Base-by-base conservation (phyloP, 2,797 vertebrate species). In the Silurus aristotelis region DNA sequence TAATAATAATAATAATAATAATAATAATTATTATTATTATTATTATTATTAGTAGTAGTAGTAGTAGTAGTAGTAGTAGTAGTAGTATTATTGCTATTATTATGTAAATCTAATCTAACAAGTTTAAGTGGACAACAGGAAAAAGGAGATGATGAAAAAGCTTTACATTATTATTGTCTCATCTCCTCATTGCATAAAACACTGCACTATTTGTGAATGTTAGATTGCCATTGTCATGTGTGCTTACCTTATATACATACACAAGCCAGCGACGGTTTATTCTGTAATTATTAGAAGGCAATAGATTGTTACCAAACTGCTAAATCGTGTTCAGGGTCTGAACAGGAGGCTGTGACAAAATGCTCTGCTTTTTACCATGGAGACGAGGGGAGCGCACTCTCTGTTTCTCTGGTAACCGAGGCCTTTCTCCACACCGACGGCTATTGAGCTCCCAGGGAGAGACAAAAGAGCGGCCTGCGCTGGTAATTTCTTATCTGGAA, bases 351-450 rank as follows among this genome's bases (percentile, higher is more conserved):
- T 95, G 94, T 93, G 92, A 95, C 95, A 96, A 96, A 96, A 96
- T 95, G 96, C 96, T 96, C 96, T 96, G 95, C 95, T 96, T 95
- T 97, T 96, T 95, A 96, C 96, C 96, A 97, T 97, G 96, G 96
- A 96, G 96, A 97, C 96, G 93, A 93, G 93, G 94, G 93, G 95
- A 85, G 94, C 95, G 95, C 95, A 96, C 96, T 95, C 95, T 92
- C 93, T 91, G 96, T 97, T 97, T 95, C 96, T 97, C 95, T 96
- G 96, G 96, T 95, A 97, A 97, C 96, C 93, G 89, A 95, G 95
- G 95, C 94, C 94, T 95, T 95, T 96, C 94, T 96, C 95, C 94
- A 95, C 95, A 95, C 95, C 95, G 95, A 96, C 92, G 94, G 96
- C 95, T 95, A 96, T 96, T 96, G 96, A 96, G 96, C 94, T 95